A percentile compares a stretch with the other conserved stretches of the same genome.
These are phyloP conservation scores for Apoda limacodes DNA, from an alignment of 2,888 invertebrate species.

Conservation along the genomic window DNA sequence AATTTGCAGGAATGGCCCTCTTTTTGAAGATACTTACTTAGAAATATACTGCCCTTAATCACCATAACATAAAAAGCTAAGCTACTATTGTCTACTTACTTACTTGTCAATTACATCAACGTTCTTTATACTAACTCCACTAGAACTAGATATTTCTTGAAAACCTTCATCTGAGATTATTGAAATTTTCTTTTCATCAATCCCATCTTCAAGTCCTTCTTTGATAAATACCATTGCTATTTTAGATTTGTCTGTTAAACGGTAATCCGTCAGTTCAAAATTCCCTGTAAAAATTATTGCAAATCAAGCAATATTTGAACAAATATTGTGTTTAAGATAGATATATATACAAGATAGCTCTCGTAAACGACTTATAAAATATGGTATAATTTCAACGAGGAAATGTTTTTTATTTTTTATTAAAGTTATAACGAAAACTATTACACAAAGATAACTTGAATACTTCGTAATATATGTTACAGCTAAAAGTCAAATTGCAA, in stretches of 20 bases:
- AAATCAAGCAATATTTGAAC: too few species aligned
- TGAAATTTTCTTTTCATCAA: constrained; percentile 32
- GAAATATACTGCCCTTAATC: too few species aligned
- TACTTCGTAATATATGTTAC: constrained; percentile 1
- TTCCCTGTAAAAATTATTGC: constrained; percentile 29
- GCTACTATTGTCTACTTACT: constrained; percentile 3
- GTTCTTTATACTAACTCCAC: constrained; percentile 40
- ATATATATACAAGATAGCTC: too few species aligned
- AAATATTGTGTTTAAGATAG: too few species aligned
- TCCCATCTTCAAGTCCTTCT: constrained; percentile 32
- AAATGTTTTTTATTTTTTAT: neutral
- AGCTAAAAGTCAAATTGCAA: too few species aligned
- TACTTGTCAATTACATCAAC: constrained; percentile 42
- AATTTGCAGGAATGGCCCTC: too few species aligned
- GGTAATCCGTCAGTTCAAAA: constrained; percentile 45
- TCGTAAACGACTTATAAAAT: too few species aligned
- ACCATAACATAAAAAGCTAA: too few species aligned
- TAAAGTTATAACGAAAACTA: neutral
- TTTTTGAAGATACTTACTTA: too few species aligned
- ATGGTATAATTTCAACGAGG: neutral
- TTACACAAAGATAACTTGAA: neutral
- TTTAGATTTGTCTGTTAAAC: constrained; percentile 35
- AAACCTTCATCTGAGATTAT: constrained; percentile 57
- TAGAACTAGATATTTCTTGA: constrained; percentile 52
- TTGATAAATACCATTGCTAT: constrained; percentile 39